phyloP scores from a whole-genome alignment of 1,140 invertebrate genomes.

The Aphelenchoides avenae region DNA sequence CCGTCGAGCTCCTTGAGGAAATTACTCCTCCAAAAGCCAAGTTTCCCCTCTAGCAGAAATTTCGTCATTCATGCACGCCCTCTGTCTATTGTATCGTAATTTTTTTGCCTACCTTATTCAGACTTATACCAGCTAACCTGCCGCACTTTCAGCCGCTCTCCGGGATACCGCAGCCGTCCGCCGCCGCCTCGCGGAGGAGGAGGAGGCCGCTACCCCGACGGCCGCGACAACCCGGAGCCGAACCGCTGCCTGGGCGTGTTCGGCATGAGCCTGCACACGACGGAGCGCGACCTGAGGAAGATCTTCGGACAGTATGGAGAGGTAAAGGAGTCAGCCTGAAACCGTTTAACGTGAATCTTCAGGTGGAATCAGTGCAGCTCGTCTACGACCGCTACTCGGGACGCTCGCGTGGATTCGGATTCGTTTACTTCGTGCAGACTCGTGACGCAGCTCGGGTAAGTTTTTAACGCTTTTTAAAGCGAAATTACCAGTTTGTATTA shows the following conservation, averaged over 20 bases:
- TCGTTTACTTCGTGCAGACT: slow-evolving; percentile 84
- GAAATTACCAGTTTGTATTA: too few species aligned
- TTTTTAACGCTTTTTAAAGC: slow-evolving; percentile 3
- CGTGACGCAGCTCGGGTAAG: slow-evolving; percentile 76
- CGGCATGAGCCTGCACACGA: slow-evolving; percentile 34
- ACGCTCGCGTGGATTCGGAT: slow-evolving; percentile 88
- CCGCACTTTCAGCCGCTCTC: too few species aligned
- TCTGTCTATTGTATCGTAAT: too few species aligned
- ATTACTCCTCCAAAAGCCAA: too few species aligned
- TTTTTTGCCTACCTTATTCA: too few species aligned
- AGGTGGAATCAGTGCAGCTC: slow-evolving; percentile 23
- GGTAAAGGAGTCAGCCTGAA: slow-evolving; percentile 23
- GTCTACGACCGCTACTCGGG: slow-evolving; percentile 66
- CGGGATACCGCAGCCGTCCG: too few species aligned
- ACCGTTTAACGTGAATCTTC: slow-evolving; percentile 1
- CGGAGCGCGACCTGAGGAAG: slow-evolving; percentile 28
- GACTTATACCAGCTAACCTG: too few species aligned
- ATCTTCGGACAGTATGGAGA: slow-evolving; percentile 35
- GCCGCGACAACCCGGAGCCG: slow-evolving; percentile 34
- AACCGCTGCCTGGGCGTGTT: slow-evolving; percentile 36
- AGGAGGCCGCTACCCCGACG: slow-evolving; percentile 21
- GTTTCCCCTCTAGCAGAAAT: too few species aligned
- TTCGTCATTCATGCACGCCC: too few species aligned
- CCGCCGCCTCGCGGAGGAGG: too few species aligned
- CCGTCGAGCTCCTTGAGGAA: too few species aligned